Evolutionary conservation across 2,113 vertebrate species (phyloP), one percentile per base, ranked within the genome.

Genomic region (Edolisoma coerulescens): DNA sequence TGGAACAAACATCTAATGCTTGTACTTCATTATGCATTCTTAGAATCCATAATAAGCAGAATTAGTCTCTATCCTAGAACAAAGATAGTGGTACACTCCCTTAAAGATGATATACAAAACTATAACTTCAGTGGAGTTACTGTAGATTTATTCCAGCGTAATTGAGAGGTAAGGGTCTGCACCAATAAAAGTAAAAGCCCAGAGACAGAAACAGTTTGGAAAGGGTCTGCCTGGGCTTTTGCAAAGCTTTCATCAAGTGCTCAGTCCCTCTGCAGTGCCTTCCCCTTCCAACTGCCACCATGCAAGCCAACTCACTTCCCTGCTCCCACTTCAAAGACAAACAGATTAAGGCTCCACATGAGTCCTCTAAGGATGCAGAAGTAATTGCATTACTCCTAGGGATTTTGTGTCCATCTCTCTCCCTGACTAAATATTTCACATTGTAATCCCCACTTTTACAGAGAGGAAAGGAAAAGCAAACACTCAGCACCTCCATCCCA

Each of bases 381-480:
- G 35, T 17, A 16, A 61, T 39, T 57, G 33, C 18, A 32, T 18
- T 39, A 17, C 7, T 78, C 27, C 30, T 74, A 50, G n/a, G 3
- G 13, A 14, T 74, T 63, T 4, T 44, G 19, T 42, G 45, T 13
- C 6, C 52, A 6, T 41, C 1, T 0, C 33, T 84, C 9, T 53
- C 11, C 15, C 17, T n/a, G 28, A 6, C 57, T 64, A 42, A 27
- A 86, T 22, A 10, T 39, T 69, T 45, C 14, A 18, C 22, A 41
- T 14, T 37, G 32, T 8, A 79, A 44, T 85, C 10, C 10, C 3
- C 3, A 14, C 7, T 61, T 78, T 57, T 68, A 27, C 30, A 75
- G 20, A 10, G 24, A 74, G 13, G 4, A 81, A 10, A 30, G 7
- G 3, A 3, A 44, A 81, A 75, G 13, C 7, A 65, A 54, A 77